phyloP scores from a whole-genome alignment of 2,888 invertebrate species.

The Meteorus cinctellus region DNA sequence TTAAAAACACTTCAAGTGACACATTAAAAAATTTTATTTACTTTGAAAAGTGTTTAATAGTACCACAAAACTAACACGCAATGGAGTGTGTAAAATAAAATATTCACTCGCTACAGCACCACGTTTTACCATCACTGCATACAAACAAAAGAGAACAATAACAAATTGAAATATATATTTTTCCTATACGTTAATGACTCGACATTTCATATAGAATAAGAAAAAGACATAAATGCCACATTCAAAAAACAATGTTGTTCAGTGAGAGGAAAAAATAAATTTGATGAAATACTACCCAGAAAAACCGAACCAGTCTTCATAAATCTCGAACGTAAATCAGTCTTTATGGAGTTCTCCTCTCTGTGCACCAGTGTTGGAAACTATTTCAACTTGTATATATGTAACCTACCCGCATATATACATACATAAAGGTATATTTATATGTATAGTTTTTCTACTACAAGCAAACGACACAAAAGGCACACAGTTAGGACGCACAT shows the following conservation, averaged over 20 bases:
- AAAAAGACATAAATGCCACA: slow-evolving; percentile 8
- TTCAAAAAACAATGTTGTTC: slow-evolving; percentile 53
- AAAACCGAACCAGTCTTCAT: slow-evolving; percentile 70
- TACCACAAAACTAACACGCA: too few species aligned
- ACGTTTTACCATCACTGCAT: too few species aligned
- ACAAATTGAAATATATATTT: not conserved
- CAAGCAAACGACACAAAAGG: not conserved
- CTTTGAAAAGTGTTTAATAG: too few species aligned
- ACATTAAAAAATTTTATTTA: too few species aligned
- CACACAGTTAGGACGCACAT: slow-evolving; percentile 1
- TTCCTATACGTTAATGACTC: not conserved
- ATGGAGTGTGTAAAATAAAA: too few species aligned
- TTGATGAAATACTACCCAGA: slow-evolving; percentile 65
- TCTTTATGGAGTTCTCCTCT: slow-evolving; percentile 65
- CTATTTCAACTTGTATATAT: slow-evolving; percentile 57
- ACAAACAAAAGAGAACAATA: not conserved
- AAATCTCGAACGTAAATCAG: slow-evolving; percentile 71
- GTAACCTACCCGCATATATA: slow-evolving; percentile 33
- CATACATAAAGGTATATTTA: not conserved
- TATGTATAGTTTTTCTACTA: not conserved
- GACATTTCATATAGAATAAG: not conserved
- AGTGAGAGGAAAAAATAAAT: slow-evolving; percentile 53
- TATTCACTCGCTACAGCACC: too few species aligned
- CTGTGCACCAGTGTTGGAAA: slow-evolving; percentile 50
- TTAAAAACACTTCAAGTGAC: too few species aligned